Conservation (phyloP, 2,888 invertebrate species). For the Macropis europaea region DNA sequence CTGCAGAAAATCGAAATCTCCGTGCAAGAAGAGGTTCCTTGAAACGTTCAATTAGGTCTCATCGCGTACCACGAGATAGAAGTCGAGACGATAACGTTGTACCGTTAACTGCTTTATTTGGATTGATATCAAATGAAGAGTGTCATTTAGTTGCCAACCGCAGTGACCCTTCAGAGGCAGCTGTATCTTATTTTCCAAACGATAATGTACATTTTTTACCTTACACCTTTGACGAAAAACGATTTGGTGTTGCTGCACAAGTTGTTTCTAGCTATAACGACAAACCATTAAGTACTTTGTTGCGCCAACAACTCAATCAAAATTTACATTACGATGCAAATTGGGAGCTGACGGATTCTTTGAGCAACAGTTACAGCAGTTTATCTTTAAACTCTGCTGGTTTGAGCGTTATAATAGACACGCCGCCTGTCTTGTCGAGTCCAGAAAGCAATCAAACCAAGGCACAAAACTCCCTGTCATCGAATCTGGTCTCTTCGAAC, state of each 20-base stretch:
- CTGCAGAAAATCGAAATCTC: constrained; percentile 77
- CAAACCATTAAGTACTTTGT: constrained; percentile 73
- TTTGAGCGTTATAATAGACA: constrained; percentile 78
- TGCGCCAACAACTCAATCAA: constrained; percentile 73
- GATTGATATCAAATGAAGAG: constrained; percentile 78
- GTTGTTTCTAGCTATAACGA: constrained; percentile 69
- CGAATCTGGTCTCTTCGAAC: constrained; percentile 66
- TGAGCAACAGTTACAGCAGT: constrained; percentile 81
- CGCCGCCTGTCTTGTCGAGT: constrained; percentile 74
- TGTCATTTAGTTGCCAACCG: constrained; percentile 87
- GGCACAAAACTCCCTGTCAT: constrained; percentile 67
- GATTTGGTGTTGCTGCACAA: constrained; percentile 81
- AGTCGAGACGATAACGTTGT: constrained; percentile 68
- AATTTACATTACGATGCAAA: constrained; percentile 66
- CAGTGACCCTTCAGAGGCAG: constrained; percentile 89
- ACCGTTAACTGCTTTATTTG: constrained; percentile 77
- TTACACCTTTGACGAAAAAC: constrained; percentile 91
- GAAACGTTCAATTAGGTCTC: constrained; percentile 80
- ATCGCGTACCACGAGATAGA: constrained; percentile 66
- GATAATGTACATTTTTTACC: constrained; percentile 93
- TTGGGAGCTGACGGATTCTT: constrained; percentile 78
- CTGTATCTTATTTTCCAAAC: constrained; percentile 92
- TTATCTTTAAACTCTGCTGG: constrained; percentile 80
- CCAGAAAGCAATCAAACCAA: constrained; percentile 70
- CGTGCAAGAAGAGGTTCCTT: constrained; percentile 82